Base-by-base conservation (phyloP, 2,113 vertebrate species). In the Trogon melanurus region DNA sequence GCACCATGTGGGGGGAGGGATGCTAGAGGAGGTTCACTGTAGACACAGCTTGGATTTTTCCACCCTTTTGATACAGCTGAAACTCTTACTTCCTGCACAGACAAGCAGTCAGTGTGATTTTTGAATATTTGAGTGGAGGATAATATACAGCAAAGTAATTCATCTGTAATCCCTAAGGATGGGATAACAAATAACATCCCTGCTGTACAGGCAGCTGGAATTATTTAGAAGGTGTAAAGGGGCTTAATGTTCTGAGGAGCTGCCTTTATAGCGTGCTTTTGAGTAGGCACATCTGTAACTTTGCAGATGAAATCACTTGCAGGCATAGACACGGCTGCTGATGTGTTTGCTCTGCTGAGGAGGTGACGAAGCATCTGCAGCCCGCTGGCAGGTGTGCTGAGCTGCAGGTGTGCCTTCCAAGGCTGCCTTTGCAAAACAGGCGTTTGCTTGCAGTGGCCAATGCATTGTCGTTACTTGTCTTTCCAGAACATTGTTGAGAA, bases 211-310 rank as follows among this genome's bases (percentile, higher is more conserved):
- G 61, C 94, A 93, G 90, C 79, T 84, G 80, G 75, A 89, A 81
- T 93, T 51, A 85, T 56, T 95, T 80, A 92, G 91, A 72, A 95
- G 86, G 91, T 91, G 86, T 76, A 90, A 96, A 95, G 61, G 73
- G 62, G 84, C 70, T 95, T 95, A 89, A 73, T 57, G 50, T 76
- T 76, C 26, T 16, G 75, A 82, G 81, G 76, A 81, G 64, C 66
- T 90, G 84, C 70, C 72, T 92, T 67, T 67, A 54, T 27, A 86
- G 57, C 6, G 2, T 75, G 61, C 66, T 45, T 92, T 73, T 91
- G 74, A 88, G 91, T 29, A 76, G 75, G 81, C 72, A 85, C 81
- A 91, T 89, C 87, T 97, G 91, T 75, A 85, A 56, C 61, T 89
- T 69, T 47, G 84, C 87, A 79, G 10, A 50, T 73, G 79, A 36